Evolutionary conservation across 2,888 invertebrate genomes (phyloP).

Genomic region (Glyphotaelius pellucidus): DNA sequence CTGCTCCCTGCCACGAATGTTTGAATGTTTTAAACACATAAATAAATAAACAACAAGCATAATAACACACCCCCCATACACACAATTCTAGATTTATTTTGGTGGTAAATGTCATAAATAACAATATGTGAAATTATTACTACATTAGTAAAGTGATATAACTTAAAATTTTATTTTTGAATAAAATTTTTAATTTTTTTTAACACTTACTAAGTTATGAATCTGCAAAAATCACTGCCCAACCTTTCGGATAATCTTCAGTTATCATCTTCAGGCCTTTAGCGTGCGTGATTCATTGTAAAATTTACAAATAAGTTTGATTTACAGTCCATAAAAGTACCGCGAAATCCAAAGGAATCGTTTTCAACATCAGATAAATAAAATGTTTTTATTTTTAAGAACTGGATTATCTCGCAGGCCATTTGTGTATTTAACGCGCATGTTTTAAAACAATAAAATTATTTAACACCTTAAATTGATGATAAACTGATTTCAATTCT

Average conservation of each 20-base stretch:
- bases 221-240: background rate
- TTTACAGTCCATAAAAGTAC: slow-evolving; percentile 30
- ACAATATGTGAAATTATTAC: no score
- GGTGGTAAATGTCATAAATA: no score
- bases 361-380: slow-evolving; percentile 4
- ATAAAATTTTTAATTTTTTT: background rate
- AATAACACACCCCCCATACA: no score
- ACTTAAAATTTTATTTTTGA: no score
- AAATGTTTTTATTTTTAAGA: background rate
- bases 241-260: slow-evolving; percentile 29
- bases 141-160: no score
- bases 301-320: slow-evolving; percentile 42
- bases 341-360: slow-evolving; percentile 5
- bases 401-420: background rate
- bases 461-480: background rate
- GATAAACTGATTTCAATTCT: no score
- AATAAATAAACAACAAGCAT: no score
- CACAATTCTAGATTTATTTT: no score
- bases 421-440: background rate
- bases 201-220: background rate
- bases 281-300: slow-evolving; percentile 18
- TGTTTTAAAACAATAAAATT: background rate
- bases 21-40: no score
- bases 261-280: slow-evolving; percentile 29
- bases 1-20: no score